Conservation (phyloP, 2,888 invertebrate genomes). For the Epiblema foenella region DNA sequence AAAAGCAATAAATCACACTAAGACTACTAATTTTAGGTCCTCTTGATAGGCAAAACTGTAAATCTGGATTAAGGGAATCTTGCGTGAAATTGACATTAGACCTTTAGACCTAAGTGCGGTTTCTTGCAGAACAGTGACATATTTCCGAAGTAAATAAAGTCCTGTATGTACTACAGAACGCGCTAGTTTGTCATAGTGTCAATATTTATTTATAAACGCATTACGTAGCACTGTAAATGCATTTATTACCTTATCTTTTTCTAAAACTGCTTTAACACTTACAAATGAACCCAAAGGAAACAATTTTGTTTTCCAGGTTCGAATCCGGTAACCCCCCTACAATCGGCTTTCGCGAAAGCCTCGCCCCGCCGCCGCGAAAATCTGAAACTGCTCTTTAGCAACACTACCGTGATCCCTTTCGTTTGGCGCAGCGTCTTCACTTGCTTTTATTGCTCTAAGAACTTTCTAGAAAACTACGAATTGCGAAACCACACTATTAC, state of each 20-base stretch:
- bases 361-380: slow-evolving; percentile 11
- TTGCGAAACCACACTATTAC: slow-evolving; percentile 28
- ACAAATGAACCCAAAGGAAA: slow-evolving; percentile 27
- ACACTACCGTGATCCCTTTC: slow-evolving; percentile 44
- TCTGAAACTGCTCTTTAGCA: slow-evolving; percentile 37
- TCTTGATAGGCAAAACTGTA: background rate
- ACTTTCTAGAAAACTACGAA: slow-evolving; percentile 26
- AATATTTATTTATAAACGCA: background rate
- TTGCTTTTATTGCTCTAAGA: slow-evolving; percentile 43
- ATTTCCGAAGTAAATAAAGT: background rate
- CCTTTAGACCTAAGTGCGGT: too few species aligned
- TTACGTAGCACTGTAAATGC: background rate
- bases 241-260: background rate
- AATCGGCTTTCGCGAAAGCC: slow-evolving; percentile 19
- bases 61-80: background rate
- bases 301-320: slow-evolving; percentile 45
- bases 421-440: slow-evolving; percentile 36
- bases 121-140: background rate
- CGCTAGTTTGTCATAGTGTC: background rate
- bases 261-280: background rate
- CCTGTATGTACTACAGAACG: background rate
- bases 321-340: slow-evolving; percentile 14
- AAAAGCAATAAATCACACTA: background rate
- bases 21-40: too few species aligned
- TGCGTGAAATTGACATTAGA: background rate